A percentile compares a stretch with the other conserved stretches of the same genome.
These are phyloP conservation scores for Felis catus DNA, from an alignment of 2,113 vertebrate genomes.

Conservation along the genomic window F.catus_Fca126_mat1.0 CM031413.1:154357001-154357500, in stretches of 20 bases:
- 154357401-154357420: neutral
- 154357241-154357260: neutral
- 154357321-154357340: slow-evolving; percentile 32
- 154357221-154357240: neutral
- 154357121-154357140: neutral
- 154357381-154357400: slow-evolving; percentile 31
- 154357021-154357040: neutral
- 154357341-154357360: slow-evolving; percentile 19
- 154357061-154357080: neutral
- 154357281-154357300: neutral
- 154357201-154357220: neutral
- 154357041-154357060: neutral
- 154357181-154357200: neutral
- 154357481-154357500: slow-evolving; percentile 75
- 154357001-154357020: neutral
- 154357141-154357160: neutral
- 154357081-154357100: neutral
- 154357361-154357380: neutral
- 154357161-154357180: neutral
- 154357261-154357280: slow-evolving; percentile 15
- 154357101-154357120: neutral
- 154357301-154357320: neutral
- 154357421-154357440: neutral
- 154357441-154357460: neutral
- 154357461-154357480: neutral